Conservation (phyloP, 2,888 invertebrate species). For the Lithophane leautieri region DNA sequence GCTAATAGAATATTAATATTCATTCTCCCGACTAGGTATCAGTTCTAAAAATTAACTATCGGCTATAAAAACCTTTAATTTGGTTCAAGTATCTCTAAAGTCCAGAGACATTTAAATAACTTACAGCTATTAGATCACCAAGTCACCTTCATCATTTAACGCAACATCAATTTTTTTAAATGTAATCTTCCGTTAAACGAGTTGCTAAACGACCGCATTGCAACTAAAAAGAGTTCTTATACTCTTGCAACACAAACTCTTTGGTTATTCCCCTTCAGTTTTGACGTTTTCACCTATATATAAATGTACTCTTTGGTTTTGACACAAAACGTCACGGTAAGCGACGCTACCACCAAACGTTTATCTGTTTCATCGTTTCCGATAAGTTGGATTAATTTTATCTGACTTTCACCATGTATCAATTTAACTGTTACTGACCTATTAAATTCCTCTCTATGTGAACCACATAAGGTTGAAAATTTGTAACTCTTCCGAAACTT, state of each 20-base stretch:
- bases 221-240: slow-evolving; percentile 46
- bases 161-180: slow-evolving; percentile 34
- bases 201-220: slow-evolving; percentile 19
- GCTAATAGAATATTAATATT: neutral
- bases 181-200: slow-evolving; percentile 37
- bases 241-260: slow-evolving; percentile 57
- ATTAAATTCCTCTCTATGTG: slow-evolving; percentile 21
- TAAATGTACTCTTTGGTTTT: too few relatives aligned
- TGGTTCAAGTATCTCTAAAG: neutral
- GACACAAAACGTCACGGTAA: slow-evolving; percentile 73
- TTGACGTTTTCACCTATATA: too few relatives aligned
- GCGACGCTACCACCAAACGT: slow-evolving; percentile 41
- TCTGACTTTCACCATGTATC: slow-evolving; percentile 70
- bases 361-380: slow-evolving; percentile 54
- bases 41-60: neutral
- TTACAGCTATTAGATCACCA: neutral
- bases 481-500: slow-evolving; percentile 4
- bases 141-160: slow-evolving; percentile 8
- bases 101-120: slow-evolving; percentile 4
- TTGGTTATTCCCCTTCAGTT: slow-evolving; percentile 61
- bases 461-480: slow-evolving; percentile 32
- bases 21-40: neutral
- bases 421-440: slow-evolving; percentile 27
- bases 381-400: slow-evolving; percentile 60
- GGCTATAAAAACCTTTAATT: neutral